Evolutionary conservation across 2,888 invertebrate genomes (phyloP).

Genomic region (Tridacna gigas): DNA sequence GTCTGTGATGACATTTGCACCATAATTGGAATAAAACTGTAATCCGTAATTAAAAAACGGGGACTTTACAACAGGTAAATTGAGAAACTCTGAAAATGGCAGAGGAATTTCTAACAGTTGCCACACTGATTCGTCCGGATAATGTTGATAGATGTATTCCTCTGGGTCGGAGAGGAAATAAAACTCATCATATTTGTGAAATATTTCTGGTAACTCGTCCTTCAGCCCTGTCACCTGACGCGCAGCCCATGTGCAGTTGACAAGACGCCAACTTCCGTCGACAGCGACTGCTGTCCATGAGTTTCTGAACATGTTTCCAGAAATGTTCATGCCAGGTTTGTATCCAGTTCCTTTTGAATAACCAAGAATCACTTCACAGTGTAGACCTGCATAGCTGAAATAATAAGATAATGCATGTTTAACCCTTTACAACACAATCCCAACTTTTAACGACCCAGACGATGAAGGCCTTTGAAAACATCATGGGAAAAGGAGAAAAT

Average conservation of each 20-base stretch:
- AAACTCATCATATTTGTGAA: constrained; percentile 84
- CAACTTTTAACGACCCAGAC: no score
- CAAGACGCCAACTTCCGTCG: constrained; percentile 99
- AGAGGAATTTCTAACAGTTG: constrained; percentile 85
- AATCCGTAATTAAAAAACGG: constrained; percentile 85
- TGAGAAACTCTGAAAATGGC: constrained; percentile 85
- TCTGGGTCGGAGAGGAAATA: constrained; percentile 84
- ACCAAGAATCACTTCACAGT: constrained; percentile 99
- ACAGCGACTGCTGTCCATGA: constrained; percentile 99
- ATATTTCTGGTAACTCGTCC: constrained; percentile 79
- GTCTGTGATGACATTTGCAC: constrained; percentile 77
- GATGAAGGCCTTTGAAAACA: no score
- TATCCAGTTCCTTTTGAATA: constrained; percentile 99
- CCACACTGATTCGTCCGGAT: constrained; percentile 84
- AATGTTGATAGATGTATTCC: constrained; percentile 84
- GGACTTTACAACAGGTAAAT: constrained; percentile 85
- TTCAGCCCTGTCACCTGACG: constrained; percentile 87
- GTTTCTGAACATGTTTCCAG: constrained; percentile 91
- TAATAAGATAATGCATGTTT: not conserved
- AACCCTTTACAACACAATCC: no score
- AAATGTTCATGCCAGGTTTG: constrained; percentile 91
- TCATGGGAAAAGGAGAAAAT: no score
- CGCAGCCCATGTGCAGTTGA: constrained; percentile 99
- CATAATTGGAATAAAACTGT: constrained; percentile 79
- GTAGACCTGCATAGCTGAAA: constrained; percentile 96